A percentile compares a stretch with the other conserved stretches of the same genome.
These are phyloP conservation scores for Odontothrips loti DNA, from an alignment of 2,888 invertebrate species.

Conservation along the genomic window DNA sequence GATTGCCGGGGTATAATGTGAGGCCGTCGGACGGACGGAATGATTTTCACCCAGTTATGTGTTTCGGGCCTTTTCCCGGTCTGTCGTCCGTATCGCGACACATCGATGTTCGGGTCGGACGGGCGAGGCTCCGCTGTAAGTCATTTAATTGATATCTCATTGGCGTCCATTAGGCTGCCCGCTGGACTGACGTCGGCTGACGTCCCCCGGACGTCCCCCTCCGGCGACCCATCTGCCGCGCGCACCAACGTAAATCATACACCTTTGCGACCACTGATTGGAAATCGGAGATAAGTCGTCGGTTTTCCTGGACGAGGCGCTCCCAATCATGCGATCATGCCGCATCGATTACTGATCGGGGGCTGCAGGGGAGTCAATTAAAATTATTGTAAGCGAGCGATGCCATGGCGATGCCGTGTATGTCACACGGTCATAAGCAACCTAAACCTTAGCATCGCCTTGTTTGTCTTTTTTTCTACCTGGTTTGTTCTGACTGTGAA, in stretches of 20 bases:
- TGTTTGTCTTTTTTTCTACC: no score
- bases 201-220: no score
- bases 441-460: no score
- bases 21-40: no score
- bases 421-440: no score
- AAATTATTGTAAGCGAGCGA: neutral
- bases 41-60: neutral
- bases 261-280: no score
- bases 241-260: neutral
- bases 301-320: neutral
- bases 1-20: no score
- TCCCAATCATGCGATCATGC: neutral
- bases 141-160: slow-evolving; percentile 26
- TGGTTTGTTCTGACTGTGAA: no score
- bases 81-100: slow-evolving; percentile 5
- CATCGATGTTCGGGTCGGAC: slow-evolving; percentile 7
- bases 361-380: neutral
- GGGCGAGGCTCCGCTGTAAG: neutral
- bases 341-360: no score
- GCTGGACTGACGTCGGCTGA: neutral
- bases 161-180: slow-evolving; percentile 15
- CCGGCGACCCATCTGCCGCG: neutral
- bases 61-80: neutral
- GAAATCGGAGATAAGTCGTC: neutral
- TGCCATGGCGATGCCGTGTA: no score